phyloP scores from a whole-genome alignment of 2,113 vertebrate genomes.

The Pollachius pollachius region DNA sequence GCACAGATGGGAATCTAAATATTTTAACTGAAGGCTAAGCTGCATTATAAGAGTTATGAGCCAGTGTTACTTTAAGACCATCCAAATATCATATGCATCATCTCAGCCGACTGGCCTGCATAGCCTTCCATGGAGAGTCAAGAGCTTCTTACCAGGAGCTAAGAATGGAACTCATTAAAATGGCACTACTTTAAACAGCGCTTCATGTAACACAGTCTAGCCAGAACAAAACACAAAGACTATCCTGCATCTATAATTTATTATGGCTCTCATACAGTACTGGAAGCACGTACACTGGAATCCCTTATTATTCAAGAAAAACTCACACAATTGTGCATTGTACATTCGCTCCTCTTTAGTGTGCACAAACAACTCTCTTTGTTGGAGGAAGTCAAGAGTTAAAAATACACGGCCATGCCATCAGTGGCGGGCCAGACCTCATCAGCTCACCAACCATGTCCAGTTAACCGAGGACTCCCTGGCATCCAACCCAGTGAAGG shows the following conservation, averaged over 20 bases:
- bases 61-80: slow-evolving; percentile 1
- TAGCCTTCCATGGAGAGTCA: slow-evolving; percentile 24
- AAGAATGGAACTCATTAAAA: slow-evolving; percentile 19
- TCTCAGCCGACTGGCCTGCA: background rate
- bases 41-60: slow-evolving; percentile 41
- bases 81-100: slow-evolving; percentile 30
- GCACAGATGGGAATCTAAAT: slow-evolving; percentile 66
- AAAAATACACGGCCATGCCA: slow-evolving; percentile 63
- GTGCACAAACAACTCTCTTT: slow-evolving; percentile 30
- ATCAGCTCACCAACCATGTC: slow-evolving; percentile 21
- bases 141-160: slow-evolving; percentile 1
- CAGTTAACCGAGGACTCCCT: slow-evolving; percentile 26
- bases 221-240: too few relatives aligned
- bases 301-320: too few relatives aligned
- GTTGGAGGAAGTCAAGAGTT: slow-evolving; percentile 45
- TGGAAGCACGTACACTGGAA: too few relatives aligned
- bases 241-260: too few relatives aligned
- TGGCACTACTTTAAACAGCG: slow-evolving; percentile 4
- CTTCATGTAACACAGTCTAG: background rate
- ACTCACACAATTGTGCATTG: too few relatives aligned
- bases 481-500: slow-evolving; percentile 51
- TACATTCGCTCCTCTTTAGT: slow-evolving; percentile 10
- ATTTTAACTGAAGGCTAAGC: slow-evolving; percentile 53
- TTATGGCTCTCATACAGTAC: too few relatives aligned
- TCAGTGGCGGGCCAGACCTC: slow-evolving; percentile 40